These are phyloP conservation scores for Meles meles DNA, from an alignment of 2,113 vertebrate genomes.

Conservation along the genomic window DNA sequence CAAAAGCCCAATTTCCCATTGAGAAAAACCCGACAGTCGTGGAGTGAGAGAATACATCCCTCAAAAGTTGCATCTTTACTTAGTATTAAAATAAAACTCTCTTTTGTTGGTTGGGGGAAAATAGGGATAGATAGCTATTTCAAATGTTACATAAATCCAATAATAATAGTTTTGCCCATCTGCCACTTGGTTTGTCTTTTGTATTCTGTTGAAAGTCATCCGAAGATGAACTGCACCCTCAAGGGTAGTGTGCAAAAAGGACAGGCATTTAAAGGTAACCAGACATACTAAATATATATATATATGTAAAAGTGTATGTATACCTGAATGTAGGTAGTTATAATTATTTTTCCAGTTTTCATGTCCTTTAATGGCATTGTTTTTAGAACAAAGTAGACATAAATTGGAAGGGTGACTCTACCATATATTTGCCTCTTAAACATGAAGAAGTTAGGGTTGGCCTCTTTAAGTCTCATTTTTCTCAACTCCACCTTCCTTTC, in stretches of 20 bases:
- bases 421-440: not conserved
- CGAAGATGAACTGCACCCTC: not conserved
- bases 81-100: slow-evolving; percentile 28
- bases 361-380: not conserved
- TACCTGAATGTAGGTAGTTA: not conserved
- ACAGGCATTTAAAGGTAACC: not conserved
- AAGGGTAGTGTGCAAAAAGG: not conserved
- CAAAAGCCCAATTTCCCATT: not conserved
- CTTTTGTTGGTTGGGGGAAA: not conserved
- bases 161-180: not conserved
- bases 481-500: not conserved
- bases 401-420: not conserved
- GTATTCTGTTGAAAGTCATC: not conserved
- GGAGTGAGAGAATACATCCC: not conserved
- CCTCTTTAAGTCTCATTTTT: not conserved
- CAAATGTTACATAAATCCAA: not conserved
- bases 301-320: not conserved
- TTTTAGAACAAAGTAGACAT: not conserved
- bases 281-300: not conserved
- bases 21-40: not conserved
- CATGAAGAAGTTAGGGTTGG: not conserved
- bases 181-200: not conserved
- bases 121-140: not conserved
- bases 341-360: not conserved
- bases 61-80: not conserved